Conservation (phyloP, 2,888 invertebrate species). For the Tyria jacobaeae region DNA sequence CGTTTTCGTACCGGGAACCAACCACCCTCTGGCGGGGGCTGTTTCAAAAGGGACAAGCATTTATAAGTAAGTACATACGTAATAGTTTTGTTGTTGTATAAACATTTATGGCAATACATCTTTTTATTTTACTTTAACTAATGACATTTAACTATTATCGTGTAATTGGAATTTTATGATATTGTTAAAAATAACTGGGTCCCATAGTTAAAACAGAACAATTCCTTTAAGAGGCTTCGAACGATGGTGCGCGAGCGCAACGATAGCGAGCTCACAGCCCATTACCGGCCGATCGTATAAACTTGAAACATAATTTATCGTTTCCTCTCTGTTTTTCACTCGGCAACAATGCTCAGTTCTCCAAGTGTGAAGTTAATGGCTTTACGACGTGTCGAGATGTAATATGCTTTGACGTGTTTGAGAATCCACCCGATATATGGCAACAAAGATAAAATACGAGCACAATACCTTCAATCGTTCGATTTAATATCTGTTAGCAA, state of each 20-base stretch:
- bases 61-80: constrained; percentile 64
- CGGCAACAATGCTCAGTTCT: constrained; percentile 76
- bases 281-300: constrained; percentile 82
- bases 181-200: constrained; percentile 28
- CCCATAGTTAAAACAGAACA: constrained; percentile 35
- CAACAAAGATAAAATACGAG: constrained; percentile 30
- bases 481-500: constrained; percentile 24
- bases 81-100: neutral
- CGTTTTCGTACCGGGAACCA: constrained; percentile 78
- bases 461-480: constrained; percentile 14
- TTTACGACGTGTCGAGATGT: constrained; percentile 78
- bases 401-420: constrained; percentile 72
- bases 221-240: constrained; percentile 43
- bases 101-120: neutral
- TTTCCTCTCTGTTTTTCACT: constrained; percentile 82
- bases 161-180: constrained; percentile 16
- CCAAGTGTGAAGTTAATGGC: constrained; percentile 74
- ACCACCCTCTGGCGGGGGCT: constrained; percentile 76
- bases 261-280: constrained; percentile 63
- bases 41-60: constrained; percentile 82
- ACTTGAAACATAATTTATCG: constrained; percentile 84
- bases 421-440: constrained; percentile 53
- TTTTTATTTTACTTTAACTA: neutral
- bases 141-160: neutral
- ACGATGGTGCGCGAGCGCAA: constrained; percentile 63